phyloP scores from a whole-genome alignment of 2,888 invertebrate species.

The Andricus curvator region DNA sequence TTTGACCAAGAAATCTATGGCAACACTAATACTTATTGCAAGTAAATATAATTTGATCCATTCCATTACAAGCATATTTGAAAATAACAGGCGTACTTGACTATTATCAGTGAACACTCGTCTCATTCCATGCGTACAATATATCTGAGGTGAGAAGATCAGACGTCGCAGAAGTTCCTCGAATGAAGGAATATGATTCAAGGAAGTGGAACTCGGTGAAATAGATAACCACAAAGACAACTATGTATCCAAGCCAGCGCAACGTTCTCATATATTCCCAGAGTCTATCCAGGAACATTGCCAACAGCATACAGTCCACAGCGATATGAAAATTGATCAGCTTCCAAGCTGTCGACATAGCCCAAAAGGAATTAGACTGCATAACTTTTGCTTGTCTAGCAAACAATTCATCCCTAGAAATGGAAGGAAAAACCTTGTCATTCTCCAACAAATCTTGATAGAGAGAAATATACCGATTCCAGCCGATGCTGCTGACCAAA shows the following conservation, averaged over 20 bases:
- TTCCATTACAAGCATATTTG: neutral
- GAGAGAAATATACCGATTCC: conserved; percentile 91
- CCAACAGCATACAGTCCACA: conserved; percentile 86
- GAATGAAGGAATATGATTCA: conserved; percentile 76
- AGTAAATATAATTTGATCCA: neutral
- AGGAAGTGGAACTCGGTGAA: conserved; percentile 87
- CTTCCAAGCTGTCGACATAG: conserved; percentile 87
- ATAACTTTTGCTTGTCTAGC: conserved; percentile 82
- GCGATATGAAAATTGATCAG: conserved; percentile 89
- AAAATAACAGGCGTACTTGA: neutral
- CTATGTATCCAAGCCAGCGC: conserved; percentile 86
- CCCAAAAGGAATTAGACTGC: conserved; percentile 87
- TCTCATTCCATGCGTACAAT: neutral
- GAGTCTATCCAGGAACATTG: conserved; percentile 90
- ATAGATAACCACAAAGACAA: conserved; percentile 84
- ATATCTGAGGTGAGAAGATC: neutral
- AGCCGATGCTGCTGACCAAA: conserved; percentile 86
- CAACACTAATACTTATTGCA: neutral
- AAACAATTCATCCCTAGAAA: conserved; percentile 79
- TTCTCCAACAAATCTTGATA: conserved; percentile 89
- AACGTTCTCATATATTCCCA: conserved; percentile 87
- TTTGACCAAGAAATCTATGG: no score
- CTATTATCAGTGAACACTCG: neutral
- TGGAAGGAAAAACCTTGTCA: conserved; percentile 73
- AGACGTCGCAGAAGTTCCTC: conserved; percentile 41